These are phyloP conservation scores for Himantopus leucocephalus DNA, from an alignment of 2,113 vertebrate genomes.

Conservation along the genomic window DNA sequence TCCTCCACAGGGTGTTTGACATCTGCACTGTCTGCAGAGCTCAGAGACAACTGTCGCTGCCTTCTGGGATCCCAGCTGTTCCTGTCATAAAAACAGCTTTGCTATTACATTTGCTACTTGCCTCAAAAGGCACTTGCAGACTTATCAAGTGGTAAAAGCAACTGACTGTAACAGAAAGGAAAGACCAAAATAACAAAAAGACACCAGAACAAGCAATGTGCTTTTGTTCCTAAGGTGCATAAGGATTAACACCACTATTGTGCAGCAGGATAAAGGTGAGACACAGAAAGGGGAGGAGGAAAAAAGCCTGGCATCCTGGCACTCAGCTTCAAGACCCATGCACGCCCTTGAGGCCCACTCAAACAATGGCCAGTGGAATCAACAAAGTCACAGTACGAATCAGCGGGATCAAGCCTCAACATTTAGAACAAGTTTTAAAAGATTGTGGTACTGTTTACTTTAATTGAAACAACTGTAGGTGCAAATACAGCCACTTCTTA, in stretches of 20 bases:
- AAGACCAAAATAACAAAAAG: neutral
- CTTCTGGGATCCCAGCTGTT: conserved; percentile 85
- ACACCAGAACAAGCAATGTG: neutral
- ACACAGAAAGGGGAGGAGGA: neutral
- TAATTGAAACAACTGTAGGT: neutral
- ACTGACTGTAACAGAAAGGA: neutral
- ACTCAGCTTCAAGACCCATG: neutral
- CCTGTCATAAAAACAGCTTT: conserved; percentile 69
- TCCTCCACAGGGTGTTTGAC: conserved; percentile 80
- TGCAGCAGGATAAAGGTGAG: neutral
- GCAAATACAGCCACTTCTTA: conserved; percentile 43
- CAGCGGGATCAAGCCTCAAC: neutral
- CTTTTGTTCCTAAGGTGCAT: neutral
- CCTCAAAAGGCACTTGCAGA: neutral
- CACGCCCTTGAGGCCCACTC: neutral
- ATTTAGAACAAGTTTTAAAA: neutral
- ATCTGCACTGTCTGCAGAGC: conserved; percentile 84
- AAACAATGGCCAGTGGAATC: neutral
- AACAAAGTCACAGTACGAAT: neutral
- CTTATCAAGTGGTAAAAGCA: neutral
- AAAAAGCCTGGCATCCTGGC: neutral
- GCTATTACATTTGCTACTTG: neutral
- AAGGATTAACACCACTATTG: neutral
- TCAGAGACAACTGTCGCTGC: conserved; percentile 82
- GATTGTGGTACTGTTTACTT: neutral